Evolutionary conservation across 2,797 vertebrate genomes (phyloP).

Genomic region (Monodelphis domestica): DNA sequence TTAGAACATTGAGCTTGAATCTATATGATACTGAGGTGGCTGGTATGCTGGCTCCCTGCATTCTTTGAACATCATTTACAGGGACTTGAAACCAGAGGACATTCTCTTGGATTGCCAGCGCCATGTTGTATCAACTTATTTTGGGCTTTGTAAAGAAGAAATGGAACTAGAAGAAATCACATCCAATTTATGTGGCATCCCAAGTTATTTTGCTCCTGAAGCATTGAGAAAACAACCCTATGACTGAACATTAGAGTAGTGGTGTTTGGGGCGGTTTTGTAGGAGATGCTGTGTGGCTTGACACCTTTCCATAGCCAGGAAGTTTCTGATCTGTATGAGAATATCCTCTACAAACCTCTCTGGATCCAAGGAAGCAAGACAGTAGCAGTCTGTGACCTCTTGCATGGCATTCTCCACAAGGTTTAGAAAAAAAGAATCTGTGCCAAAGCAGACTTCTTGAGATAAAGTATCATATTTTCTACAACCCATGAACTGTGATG

Average conservation of each 20-base stretch:
- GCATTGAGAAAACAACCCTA: conserved; percentile 96
- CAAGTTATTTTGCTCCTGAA: conserved; percentile 98
- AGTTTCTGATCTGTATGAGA: conserved; percentile 96
- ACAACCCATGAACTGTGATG: conserved; percentile 98
- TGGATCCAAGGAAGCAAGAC: conserved; percentile 92
- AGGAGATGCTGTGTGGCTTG: conserved; percentile 98
- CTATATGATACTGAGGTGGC: conserved; percentile 94
- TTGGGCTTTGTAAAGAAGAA: conserved; percentile 98
- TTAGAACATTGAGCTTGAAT: conserved; percentile 95
- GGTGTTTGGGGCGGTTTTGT: conserved; percentile 97
- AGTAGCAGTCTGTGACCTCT: conserved; percentile 90
- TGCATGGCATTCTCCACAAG: conserved; percentile 95
- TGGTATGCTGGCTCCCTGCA: conserved; percentile 97
- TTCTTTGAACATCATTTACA: conserved; percentile 97
- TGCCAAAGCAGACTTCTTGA: conserved; percentile 95
- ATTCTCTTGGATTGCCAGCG: conserved; percentile 97
- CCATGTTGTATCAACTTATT: conserved; percentile 97
- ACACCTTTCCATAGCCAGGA: conserved; percentile 96
- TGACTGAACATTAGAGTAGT: conserved; percentile 98
- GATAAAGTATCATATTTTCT: conserved; percentile 96
- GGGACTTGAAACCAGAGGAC: conserved; percentile 98
- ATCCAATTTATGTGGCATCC: conserved; percentile 96
- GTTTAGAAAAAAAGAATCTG: conserved; percentile 94
- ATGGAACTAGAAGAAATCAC: conserved; percentile 96
- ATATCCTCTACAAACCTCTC: conserved; percentile 93